Percentiles rank a stretch among this genome's conserved stretches.
phyloP scores from a whole-genome alignment of 2,113 vertebrate genomes.

The Mesitornis unicolor region DNA sequence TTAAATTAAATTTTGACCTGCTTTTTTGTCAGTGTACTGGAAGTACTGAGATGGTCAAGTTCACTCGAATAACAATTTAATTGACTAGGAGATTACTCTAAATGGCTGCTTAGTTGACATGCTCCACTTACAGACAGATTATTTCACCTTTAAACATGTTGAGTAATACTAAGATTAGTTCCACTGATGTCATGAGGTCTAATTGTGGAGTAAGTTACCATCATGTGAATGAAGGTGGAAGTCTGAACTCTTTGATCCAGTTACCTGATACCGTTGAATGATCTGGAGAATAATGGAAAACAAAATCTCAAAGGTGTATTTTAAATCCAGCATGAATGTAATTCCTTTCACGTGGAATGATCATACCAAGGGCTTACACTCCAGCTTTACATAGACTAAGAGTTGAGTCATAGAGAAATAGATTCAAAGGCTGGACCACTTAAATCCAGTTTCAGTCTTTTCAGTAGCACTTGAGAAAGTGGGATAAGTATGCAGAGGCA shows the following conservation, averaged over 20 bases:
- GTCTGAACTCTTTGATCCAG: not conserved
- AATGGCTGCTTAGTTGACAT: not conserved
- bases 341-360: not conserved
- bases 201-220: not conserved
- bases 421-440: not conserved
- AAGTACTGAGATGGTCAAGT: not conserved
- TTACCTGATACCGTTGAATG: not conserved
- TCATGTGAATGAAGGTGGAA: not conserved
- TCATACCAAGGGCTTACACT: not conserved
- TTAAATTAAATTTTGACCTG: not conserved
- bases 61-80: not conserved
- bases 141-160: not conserved
- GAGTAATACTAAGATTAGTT: slow-evolving; percentile 12
- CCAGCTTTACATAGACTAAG: not conserved
- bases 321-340: not conserved
- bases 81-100: not conserved
- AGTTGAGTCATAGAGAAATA: not conserved
- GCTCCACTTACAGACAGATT: not conserved
- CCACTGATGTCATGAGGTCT: not conserved
- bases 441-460: not conserved
- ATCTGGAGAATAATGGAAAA: not conserved
- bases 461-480: not conserved
- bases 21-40: not conserved
- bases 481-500: not conserved
- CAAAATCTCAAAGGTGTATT: not conserved